Evolutionary conservation across 23 tunicate species (phyloP), one percentile per base, ranked within the genome.

Genomic region (Clavelina lepadiformis): DNA sequence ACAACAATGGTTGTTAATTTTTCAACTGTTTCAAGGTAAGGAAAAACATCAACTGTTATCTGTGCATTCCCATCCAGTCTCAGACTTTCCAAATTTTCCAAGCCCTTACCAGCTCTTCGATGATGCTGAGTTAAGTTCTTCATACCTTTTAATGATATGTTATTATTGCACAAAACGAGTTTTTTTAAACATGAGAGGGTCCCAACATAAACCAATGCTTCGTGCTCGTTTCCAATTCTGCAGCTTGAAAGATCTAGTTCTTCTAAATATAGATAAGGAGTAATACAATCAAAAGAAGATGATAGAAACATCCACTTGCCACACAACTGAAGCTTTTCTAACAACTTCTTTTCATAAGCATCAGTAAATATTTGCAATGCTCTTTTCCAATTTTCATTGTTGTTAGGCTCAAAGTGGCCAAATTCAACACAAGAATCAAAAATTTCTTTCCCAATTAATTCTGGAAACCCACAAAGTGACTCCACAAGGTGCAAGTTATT

Each of bases 221-320:
- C 72, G 22, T 66, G 72, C 18, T 24, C 11, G 29, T 66, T 46
- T 46, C 72, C 72, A 46, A 66, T 23, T 46, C 57, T 26, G 29
- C 72, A 66, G 47, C 4, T 31, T 23, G 72, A 66, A 21, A 66
- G 3, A 27, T 66, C 72, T 24, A 66, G 8, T 27, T 66, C 72
- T 66, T 26, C 35, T 26, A 66, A 46, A 26, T 25, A 7, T 8
- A 24, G 4, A 66, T 31, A 66, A 45, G 72, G 57, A 21, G 31
- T 25, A 5, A 66, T 15, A 28, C 28, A 21, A 5, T 66, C 72
- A 46, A 46, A 28, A 46, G 3, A 23, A 24, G 19, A 23, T 46
- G 30, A 18, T 46, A 46, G 47, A 46, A 66, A 66, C 35, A 45
- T 13, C 57, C 72, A 46, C 7, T 46, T 45, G 46, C 24, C 57